A percentile compares a stretch with the other conserved stretches of the same genome.
Conservation (phyloP, 2,797 vertebrate genomes). For the Coregonus suidteri region DNA sequence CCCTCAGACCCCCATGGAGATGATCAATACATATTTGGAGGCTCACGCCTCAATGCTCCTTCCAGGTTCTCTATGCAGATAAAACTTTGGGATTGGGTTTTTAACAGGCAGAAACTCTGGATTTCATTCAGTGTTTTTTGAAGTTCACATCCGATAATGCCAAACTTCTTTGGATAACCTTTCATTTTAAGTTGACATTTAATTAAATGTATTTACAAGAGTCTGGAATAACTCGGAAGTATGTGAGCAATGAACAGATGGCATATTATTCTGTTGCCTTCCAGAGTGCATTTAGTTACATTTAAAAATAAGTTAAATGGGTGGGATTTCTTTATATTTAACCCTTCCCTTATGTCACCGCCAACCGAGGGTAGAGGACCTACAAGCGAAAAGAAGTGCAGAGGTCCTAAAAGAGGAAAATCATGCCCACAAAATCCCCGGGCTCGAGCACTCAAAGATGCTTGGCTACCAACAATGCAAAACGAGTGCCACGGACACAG, state of each 20-base stretch:
- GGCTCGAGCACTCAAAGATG: neutral
- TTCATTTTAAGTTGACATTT: constrained; percentile 26
- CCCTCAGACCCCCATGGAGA: constrained; percentile 6
- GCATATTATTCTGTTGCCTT: neutral
- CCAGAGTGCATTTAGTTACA: neutral
- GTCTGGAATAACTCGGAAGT: constrained; percentile 12
- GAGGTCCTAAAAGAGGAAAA: neutral
- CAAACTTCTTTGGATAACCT: constrained; percentile 15
- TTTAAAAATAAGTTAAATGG: neutral
- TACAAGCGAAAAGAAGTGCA: neutral
- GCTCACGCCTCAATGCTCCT: neutral
- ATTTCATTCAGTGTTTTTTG: neutral
- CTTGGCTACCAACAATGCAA: neutral
- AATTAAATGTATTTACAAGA: constrained; percentile 26
- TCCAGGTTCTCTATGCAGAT: neutral
- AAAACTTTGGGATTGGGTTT: neutral
- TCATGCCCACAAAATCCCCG: neutral
- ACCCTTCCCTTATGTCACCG: too few relatives aligned
- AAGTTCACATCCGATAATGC: neutral
- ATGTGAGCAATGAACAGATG: constrained; percentile 8
- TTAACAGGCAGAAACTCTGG: neutral
- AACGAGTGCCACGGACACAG: neutral
- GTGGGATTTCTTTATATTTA: neutral
- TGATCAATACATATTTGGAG: constrained; percentile 46
- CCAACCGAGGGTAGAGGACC: too few relatives aligned